Evolutionary conservation across 2,888 invertebrate species (phyloP).

Genomic region (Leptopterna dolabrata): DNA sequence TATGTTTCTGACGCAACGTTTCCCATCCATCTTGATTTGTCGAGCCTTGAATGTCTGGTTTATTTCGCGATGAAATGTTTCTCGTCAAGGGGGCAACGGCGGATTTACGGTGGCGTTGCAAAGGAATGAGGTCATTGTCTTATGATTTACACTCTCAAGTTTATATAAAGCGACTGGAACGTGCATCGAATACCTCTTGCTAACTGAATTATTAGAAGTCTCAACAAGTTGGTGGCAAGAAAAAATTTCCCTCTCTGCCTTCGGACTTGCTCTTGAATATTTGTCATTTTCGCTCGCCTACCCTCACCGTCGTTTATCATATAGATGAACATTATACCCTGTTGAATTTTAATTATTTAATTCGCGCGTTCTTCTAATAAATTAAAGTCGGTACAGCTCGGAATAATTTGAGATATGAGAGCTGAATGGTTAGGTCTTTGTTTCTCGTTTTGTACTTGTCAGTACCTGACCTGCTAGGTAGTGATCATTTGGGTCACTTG

Average conservation of each 20-base stretch:
- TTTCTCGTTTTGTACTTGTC: neutral
- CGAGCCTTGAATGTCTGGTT: neutral
- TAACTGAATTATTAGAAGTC: constrained; percentile 48
- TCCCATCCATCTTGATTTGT: neutral
- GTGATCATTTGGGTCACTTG: no score
- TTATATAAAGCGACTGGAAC: constrained; percentile 34
- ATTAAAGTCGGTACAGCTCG: neutral
- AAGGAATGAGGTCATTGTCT: constrained; percentile 39
- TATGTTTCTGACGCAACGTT: neutral
- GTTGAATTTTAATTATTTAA: neutral
- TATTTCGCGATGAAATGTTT: constrained; percentile 34
- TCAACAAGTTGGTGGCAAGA: constrained; percentile 49
- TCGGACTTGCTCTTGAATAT: neutral
- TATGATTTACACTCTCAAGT: constrained; percentile 25
- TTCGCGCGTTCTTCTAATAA: neutral
- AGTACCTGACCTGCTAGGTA: no score
- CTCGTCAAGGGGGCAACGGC: neutral
- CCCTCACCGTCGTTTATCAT: neutral
- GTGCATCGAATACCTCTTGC: constrained; percentile 45
- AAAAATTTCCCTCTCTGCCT: constrained; percentile 21
- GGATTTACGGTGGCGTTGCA: constrained; percentile 9
- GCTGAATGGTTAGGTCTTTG: neutral
- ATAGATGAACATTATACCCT: neutral
- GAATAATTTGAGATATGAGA: neutral
- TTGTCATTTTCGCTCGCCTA: neutral